Evolutionary conservation across 2,888 invertebrate genomes (phyloP).

Genomic region (Tenthredo distinguenda): DNA sequence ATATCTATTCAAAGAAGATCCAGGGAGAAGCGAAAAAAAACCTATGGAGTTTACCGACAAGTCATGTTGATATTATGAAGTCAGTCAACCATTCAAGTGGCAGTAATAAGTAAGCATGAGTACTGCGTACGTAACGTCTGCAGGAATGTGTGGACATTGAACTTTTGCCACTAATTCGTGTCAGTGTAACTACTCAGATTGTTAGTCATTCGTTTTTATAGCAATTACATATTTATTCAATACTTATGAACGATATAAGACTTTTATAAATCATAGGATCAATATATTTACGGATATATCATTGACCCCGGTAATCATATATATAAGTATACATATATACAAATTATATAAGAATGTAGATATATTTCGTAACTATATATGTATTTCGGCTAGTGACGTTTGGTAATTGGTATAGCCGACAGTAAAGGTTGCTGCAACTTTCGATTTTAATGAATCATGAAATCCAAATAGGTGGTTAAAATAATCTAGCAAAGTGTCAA

Average conservation of each 20-base stretch:
- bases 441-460: constrained; percentile 12
- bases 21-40: background rate
- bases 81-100: background rate
- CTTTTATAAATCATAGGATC: background rate
- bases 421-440: constrained; percentile 29
- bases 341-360: background rate
- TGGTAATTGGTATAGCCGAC: constrained; percentile 17
- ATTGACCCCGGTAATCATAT: background rate
- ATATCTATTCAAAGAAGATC: background rate
- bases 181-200: background rate
- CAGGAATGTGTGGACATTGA: constrained; percentile 46
- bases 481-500: background rate
- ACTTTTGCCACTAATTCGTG: constrained; percentile 21
- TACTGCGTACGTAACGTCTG: background rate
- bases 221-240: background rate
- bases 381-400: background rate
- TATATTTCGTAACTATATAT: constrained; percentile 14
- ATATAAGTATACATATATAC: background rate
- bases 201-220: background rate
- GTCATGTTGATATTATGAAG: background rate
- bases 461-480: background rate
- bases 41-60: background rate
- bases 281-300: background rate
- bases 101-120: background rate
- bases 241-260: background rate